These are phyloP conservation scores for Chamaetylas fuelleborni DNA, from an alignment of 2,113 vertebrate genomes.

Conservation along the genomic window DNA sequence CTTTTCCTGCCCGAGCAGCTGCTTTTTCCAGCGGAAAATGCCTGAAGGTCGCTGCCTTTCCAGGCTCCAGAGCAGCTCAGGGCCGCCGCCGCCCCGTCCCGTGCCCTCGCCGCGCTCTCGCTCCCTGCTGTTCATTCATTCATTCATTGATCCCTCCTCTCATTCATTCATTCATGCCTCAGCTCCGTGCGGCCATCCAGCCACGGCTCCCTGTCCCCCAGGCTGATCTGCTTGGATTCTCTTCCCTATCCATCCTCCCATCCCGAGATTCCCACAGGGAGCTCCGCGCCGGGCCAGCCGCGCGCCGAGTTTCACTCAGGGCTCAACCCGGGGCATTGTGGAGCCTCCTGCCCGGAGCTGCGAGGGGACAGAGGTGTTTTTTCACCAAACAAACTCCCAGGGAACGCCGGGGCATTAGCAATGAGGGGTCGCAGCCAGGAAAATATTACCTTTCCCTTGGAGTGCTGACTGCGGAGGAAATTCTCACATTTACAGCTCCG, in stretches of 20 bases:
- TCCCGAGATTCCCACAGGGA: accelerated
- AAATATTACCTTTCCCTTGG: constrained; percentile 82
- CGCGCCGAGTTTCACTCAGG: background rate
- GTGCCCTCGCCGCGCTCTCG: background rate
- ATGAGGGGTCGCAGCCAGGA: constrained; percentile 78
- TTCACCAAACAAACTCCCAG: constrained; percentile 76
- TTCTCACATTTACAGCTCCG: constrained; percentile 80
- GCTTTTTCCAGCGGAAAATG: background rate
- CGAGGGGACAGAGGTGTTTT: constrained; percentile 79
- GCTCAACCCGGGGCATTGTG: constrained; percentile 31
- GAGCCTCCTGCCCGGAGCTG: constrained; percentile 18
- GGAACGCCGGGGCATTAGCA: constrained; percentile 72
- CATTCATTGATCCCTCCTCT: background rate
- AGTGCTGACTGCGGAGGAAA: constrained; percentile 83
- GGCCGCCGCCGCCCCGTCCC: background rate
- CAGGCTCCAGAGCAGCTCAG: background rate
- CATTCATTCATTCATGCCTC: constrained; percentile 20
- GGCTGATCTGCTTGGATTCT: background rate
- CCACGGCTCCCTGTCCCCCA: background rate
- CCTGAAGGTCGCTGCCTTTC: background rate
- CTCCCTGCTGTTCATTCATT: background rate
- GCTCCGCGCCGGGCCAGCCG: accelerated
- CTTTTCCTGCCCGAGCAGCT: background rate
- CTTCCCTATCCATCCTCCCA: background rate
- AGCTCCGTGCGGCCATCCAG: accelerated